Base-by-base conservation (phyloP, 2,888 invertebrate species). In the Heliconius ethilla region DNA sequence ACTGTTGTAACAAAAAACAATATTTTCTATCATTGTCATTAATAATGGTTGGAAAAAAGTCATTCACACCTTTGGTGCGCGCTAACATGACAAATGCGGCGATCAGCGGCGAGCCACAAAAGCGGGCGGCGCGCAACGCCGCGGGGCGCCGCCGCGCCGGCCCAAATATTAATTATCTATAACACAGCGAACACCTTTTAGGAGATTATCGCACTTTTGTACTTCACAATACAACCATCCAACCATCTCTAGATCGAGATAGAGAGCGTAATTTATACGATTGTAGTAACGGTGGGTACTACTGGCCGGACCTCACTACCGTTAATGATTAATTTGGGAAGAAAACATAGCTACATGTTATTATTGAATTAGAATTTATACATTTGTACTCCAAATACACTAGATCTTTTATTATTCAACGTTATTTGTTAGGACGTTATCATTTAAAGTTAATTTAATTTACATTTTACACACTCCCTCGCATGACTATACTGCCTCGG, bases 61-160 rank as follows among this genome's bases (percentile, higher is more conserved):
- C 89, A 91, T 94, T 94, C 94, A 94, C 94, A 94, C 94, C 93
- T 94, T 92, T 90, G 90, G 89, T 89, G 91, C 85, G 87, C 89
- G 92, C 92, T 93, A 94, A 94, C 94, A 93, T 94, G 94, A 94
- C 94, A 94, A 94, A 94, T 92, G 93, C 90, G 90, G 87, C 85
- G 89, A 88, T 88, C 88, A 88, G 87, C 87, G 84, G 85, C 84
- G 77, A 76, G 80, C 81, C 84, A 89, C 92, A 93, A 92, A 92
- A 92, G 87, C 83, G 83, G 83, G 84, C 86, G 87, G 84, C 85
- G 90, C 89, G 88, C 86, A 83, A 83, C 91, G 91, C 93, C 91
- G 93, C 92, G 91, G 93, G 93, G 92, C 90, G 90, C 93, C 91
- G 93, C 92, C 91, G 93, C 85, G 86, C 87, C 87, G 83, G 87